Evolutionary conservation across 2,888 invertebrate genomes (phyloP).

Genomic region (Morpho achilles): DNA sequence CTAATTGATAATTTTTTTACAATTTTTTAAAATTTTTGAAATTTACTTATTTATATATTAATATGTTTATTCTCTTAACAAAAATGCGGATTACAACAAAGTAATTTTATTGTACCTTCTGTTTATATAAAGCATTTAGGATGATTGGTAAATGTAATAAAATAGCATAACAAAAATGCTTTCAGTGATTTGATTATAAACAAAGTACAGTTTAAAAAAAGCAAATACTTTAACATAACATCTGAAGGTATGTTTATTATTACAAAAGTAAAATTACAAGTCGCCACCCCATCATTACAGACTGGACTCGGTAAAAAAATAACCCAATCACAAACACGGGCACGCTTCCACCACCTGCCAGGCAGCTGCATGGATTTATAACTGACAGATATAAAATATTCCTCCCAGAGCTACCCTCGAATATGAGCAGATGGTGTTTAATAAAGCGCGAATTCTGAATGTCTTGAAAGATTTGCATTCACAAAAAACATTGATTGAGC

Average conservation of each 20-base stretch:
- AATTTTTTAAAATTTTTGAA: too few relatives aligned
- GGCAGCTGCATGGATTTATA: slow-evolving; percentile 65
- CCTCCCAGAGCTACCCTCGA: slow-evolving; percentile 46
- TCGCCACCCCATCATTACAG: slow-evolving; percentile 29
- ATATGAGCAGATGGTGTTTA: slow-evolving; percentile 55
- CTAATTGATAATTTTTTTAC: too few relatives aligned
- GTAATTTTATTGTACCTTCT: too few relatives aligned
- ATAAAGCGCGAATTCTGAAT: slow-evolving; percentile 28
- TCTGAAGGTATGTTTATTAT: slow-evolving; percentile 21
- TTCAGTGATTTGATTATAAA: not conserved
- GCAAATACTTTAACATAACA: not conserved
- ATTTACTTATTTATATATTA: too few relatives aligned
- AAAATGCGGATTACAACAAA: too few relatives aligned
- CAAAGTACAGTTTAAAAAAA: not conserved
- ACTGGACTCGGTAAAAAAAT: slow-evolving; percentile 30
- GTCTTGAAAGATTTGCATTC: not conserved
- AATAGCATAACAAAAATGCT: not conserved
- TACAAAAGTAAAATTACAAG: slow-evolving; percentile 40
- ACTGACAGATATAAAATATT: slow-evolving; percentile 58
- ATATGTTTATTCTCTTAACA: too few relatives aligned
- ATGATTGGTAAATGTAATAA: too few relatives aligned
- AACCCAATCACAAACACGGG: slow-evolving; percentile 43
- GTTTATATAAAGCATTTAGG: too few relatives aligned
- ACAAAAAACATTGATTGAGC: too few relatives aligned
- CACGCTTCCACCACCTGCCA: slow-evolving; percentile 67